Base-by-base conservation (phyloP, 2,888 invertebrate species). In the Noctua janthe region DNA sequence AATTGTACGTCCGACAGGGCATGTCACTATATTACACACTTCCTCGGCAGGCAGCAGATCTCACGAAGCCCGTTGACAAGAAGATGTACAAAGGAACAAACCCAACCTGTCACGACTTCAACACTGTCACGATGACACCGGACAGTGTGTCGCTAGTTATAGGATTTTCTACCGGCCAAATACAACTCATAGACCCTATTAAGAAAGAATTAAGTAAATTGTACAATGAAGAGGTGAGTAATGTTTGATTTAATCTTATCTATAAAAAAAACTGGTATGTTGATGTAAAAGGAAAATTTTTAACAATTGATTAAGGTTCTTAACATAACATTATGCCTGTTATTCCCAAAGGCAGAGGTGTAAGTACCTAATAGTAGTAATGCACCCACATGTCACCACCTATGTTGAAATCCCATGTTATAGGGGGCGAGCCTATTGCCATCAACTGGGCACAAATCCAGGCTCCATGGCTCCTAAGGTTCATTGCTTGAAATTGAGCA, bases 101-200 rank as follows among this genome's bases (percentile, higher is more conserved):
- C 97, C 99, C 99, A 35, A 99, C 99, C 49, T 99, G 99, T 96
- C 99, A 99, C 94, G 99, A 99, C 97, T 99, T 99, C 96, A 99
- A 99, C 97, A 97, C 98, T 74, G 97, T 98, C 88, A 98, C 98
- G 75, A 98, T 98, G 92, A 98, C 98, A 81, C 97, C 98, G 29
- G 99, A 99, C 84, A 98, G 98, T 94, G 98, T 99, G 43, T 98
- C 98, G 76, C 97, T 99, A 88, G 97, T 99, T 91, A 99, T 99
- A 92, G 99, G 99, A 80, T 99, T 99, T 97, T 99, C 99, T 91
- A 99, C 99, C 49, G 99, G 99, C 86, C 99, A 99, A 97, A 99
- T 99, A 94, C 99, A 99, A 96, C 97, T 99, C 89, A 99, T 99
- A 94, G 99, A 99, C 97, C 99, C 99, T 81, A 98, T 99, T 92